phyloP scores from a whole-genome alignment of 2,888 invertebrate species.

The Portevinia maculata region DNA sequence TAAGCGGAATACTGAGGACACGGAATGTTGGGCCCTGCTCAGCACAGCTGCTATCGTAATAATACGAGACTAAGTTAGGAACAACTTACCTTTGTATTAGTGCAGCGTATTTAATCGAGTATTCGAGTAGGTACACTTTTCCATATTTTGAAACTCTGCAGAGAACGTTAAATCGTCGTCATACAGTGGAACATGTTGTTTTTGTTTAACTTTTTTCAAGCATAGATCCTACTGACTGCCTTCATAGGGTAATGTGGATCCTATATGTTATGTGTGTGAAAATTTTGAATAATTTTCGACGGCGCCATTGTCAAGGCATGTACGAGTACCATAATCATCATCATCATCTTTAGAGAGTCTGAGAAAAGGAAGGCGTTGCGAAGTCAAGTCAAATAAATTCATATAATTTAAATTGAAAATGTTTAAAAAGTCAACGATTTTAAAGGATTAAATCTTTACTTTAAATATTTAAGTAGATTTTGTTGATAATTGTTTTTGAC shows the following conservation, averaged over 20 bases:
- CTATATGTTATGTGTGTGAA: slow-evolving; percentile 14
- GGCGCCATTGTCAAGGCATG: slow-evolving; percentile 24
- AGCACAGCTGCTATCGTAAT: slow-evolving; percentile 56
- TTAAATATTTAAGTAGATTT: slow-evolving; percentile 19
- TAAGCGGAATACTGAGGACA: slow-evolving; percentile 62
- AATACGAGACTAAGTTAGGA: slow-evolving; percentile 39
- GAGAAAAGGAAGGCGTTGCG: too few relatives aligned
- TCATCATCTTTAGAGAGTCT: too few relatives aligned
- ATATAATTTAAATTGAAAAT: slow-evolving; percentile 44
- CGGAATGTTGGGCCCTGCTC: slow-evolving; percentile 33
- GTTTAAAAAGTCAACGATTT: slow-evolving; percentile 49
- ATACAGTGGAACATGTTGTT: slow-evolving; percentile 18
- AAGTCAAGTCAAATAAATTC: slow-evolving; percentile 31
- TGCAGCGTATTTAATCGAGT: slow-evolving; percentile 46
- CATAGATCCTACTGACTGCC: slow-evolving; percentile 3
- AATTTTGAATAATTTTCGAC: slow-evolving; percentile 46
- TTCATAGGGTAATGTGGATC: background rate
- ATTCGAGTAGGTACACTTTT: slow-evolving; percentile 6
- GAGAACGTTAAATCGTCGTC: slow-evolving; percentile 21
- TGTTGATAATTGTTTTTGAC: background rate
- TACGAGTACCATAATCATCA: slow-evolving; percentile 1
- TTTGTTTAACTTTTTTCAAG: slow-evolving; percentile 16
- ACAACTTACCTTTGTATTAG: too few relatives aligned
- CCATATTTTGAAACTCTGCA: slow-evolving; percentile 12
- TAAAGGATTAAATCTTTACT: slow-evolving; percentile 33